Conservation (phyloP, 2,797 vertebrate genomes). For the Chrosomus eos region DNA sequence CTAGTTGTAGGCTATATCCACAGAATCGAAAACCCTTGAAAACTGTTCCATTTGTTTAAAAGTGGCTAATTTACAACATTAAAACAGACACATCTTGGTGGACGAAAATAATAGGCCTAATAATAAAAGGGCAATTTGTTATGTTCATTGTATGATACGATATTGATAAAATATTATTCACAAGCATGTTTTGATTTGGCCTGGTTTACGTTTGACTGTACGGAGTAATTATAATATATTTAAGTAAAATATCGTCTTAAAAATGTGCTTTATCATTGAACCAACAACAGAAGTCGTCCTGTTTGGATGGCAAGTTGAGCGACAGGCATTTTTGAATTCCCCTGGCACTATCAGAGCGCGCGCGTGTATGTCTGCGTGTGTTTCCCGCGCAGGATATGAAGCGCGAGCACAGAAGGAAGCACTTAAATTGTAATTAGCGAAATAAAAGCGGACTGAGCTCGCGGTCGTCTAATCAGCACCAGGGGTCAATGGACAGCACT, state of each 20-base stretch:
- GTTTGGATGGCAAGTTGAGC: background rate
- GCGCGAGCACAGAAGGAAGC: conserved; percentile 68
- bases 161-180: background rate
- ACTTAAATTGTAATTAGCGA: conserved; percentile 82
- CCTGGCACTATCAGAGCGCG: conserved; percentile 46
- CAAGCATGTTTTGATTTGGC: background rate
- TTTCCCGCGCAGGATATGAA: conserved; percentile 47
- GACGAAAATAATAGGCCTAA: background rate
- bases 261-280: background rate
- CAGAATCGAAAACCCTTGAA: background rate
- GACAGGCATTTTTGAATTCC: conserved; percentile 42
- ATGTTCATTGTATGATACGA: background rate
- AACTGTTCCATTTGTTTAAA: background rate
- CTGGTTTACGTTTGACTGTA: background rate
- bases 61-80: background rate
- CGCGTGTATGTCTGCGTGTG: conserved; percentile 10
- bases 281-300: background rate
- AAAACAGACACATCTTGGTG: background rate
- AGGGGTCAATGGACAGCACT: conserved; percentile 86
- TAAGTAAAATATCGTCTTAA: background rate
- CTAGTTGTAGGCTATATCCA: background rate
- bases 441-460: conserved; percentile 83
- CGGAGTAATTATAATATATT: too few species aligned
- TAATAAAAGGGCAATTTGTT: conserved; percentile 1
- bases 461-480: conserved; percentile 86